Evolutionary conservation across 2,888 invertebrate species (phyloP).

Genomic region (Aporophyla nigra): DNA sequence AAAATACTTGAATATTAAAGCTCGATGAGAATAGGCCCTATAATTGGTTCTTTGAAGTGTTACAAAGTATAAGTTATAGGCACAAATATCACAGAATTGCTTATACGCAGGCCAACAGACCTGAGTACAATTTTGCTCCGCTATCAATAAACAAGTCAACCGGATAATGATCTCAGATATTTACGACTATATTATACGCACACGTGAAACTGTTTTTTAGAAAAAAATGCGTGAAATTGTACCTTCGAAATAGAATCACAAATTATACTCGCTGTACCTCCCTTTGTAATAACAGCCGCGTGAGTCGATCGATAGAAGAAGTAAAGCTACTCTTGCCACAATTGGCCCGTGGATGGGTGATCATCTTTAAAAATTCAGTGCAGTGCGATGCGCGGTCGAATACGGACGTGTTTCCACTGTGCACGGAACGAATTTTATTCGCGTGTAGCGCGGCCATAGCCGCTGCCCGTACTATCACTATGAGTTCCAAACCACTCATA

Average conservation of each 20-base stretch:
- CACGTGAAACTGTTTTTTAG: neutral
- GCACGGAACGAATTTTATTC: too few relatives aligned
- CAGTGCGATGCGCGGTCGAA: too few relatives aligned
- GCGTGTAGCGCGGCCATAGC: too few relatives aligned
- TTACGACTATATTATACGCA: slow-evolving; percentile 40
- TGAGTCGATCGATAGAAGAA: too few relatives aligned
- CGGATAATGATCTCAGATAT: slow-evolving; percentile 44
- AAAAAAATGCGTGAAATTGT: slow-evolving; percentile 21
- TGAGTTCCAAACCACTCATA: too few relatives aligned
- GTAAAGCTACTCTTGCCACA: too few relatives aligned
- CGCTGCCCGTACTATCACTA: too few relatives aligned
- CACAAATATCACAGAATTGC: neutral
- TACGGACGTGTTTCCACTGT: too few relatives aligned
- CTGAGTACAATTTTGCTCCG: neutral
- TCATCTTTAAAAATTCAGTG: too few relatives aligned
- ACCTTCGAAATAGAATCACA: neutral
- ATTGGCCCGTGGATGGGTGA: too few relatives aligned
- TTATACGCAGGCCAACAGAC: neutral
- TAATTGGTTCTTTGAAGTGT: neutral
- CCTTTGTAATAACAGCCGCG: too few relatives aligned
- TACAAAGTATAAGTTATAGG: neutral
- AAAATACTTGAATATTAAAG: neutral
- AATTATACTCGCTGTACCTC: slow-evolving; percentile 1
- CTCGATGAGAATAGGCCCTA: neutral
- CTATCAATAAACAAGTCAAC: slow-evolving; percentile 45